Base-by-base conservation (phyloP, 2,888 invertebrate genomes). In the Patella depressa region DNA sequence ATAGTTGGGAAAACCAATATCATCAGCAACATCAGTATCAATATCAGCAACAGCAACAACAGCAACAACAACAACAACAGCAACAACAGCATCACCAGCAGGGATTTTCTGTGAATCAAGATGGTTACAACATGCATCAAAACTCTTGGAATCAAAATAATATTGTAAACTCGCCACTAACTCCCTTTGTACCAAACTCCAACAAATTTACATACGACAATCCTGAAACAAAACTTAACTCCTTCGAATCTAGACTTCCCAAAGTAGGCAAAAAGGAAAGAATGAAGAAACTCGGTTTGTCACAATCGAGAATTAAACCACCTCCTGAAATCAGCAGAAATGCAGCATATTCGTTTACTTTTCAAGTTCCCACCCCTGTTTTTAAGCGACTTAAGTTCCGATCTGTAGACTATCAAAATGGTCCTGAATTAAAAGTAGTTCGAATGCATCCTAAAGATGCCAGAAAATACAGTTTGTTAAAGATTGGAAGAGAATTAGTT, bases 401-500 rank as follows among this genome's bases (percentile, higher is more conserved):
- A 14, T 72, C 79, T 24, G 73, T 74, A 54, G 73, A 75, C 55
- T 72, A 77, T 14, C 53, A 75, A 24, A 69, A 69, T 55, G 71
- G 69, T 9, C 78, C 34, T 12, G 76, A 80, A 19, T 71, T 86
- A 11, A 82, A 83, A 59, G 72, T 87, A 71, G 88, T 89, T 17
- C 84, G 87, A 72, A 88, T 89, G 88, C 89, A 88, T 77, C 89
- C 89, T 15, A 89, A 83, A 85, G 89, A 88, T 85, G 89, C 89
- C 3, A 82, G 88, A 34, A 84, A 85, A 71, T 89, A 88, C 81
- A 89, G 88, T 74, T 78, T 89, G 77, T 73, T 89, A 29, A 89
- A 89, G 80, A 88, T 89, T 73, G 89, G 89, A 17, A 81, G 84
- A 24, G 89, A 88, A 75, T 79, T 87, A 24, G 87, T 89, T 0